Evolutionary conservation across 1,140 invertebrate species (phyloP), one percentile per base, ranked within the genome.

Genomic region (Oncopodura yosiiana): DNA sequence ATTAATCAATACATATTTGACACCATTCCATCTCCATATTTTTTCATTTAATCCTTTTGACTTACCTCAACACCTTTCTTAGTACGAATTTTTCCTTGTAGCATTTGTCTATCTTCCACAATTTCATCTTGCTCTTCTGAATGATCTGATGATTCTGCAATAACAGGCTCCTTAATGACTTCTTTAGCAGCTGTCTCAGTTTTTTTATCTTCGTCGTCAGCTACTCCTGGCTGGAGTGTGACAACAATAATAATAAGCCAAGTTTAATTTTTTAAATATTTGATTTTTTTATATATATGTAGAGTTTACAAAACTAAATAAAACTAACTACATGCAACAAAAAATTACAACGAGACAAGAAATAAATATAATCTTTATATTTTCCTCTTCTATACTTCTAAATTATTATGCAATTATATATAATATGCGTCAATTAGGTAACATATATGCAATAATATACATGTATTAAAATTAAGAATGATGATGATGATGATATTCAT

Each of bases 51-150:
- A 24, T 52, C 6, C 37, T n/a, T 19, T 42, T 30, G 51, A 54
- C 64, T 69, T 68, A 88, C 87, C 78, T 88, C 85, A 51, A 81
- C 70, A 54, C 86, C 86, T 60, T 77, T 77, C 24, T 84, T 81
- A 2, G 83, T 82, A 58, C 81, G 77, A 27, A 83, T 84, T 58
- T 83, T 80, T 49, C 87, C 86, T 66, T 86, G 84, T 63, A 86
- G 66, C 38, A 86, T 78, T 21, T 82, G 73, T 26, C 78, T 79
- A 62, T 87, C 84, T 58, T 80, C 77, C 51, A 84, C 80, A 11
- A 83, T 82, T 9, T 83, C 81, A 26, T 67, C 67, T 30, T 69
- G 69, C 42, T 69, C 67, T 6, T 55, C 58, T 26, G 63, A 60
- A 38, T 62, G 50, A 14, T 53, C 50, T 8, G 52, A 55, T 12